These are phyloP conservation scores for Calephelis nemesis DNA, from an alignment of 1,140 invertebrate genomes.

Conservation along the genomic window DNA sequence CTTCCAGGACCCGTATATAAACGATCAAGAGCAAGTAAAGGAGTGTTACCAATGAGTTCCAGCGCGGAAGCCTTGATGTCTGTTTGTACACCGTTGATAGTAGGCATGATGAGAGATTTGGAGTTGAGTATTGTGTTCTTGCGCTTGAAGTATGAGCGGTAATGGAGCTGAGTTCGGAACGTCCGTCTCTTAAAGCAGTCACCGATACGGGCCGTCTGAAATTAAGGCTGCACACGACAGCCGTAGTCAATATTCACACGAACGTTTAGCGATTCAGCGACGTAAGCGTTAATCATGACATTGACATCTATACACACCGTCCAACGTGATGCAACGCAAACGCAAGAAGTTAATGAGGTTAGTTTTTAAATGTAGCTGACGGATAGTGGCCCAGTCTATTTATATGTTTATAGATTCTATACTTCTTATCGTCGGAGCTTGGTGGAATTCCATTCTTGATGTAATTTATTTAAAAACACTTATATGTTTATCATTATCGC, in stretches of 20 bases:
- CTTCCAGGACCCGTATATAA: conserved; percentile 59
- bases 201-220: conserved; percentile 7
- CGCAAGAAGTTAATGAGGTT: not conserved
- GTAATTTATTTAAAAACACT: too few species aligned
- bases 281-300: conserved; percentile 1
- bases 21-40: conserved; percentile 62
- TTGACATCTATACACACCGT: not conserved
- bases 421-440: too few species aligned
- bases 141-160: not conserved
- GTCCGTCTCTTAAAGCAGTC: conserved; percentile 4
- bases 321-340: not conserved
- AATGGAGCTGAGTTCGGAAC: conserved; percentile 14
- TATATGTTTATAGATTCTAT: not conserved
- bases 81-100: conserved; percentile 33
- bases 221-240: conserved; percentile 6
- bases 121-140: not conserved
- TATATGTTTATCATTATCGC: not conserved
- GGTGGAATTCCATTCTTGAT: too few species aligned
- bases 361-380: not conserved
- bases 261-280: not conserved
- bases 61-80: conserved; percentile 65
- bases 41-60: conserved; percentile 67
- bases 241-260: conserved; percentile 1
- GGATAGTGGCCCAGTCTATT: not conserved
- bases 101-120: conserved; percentile 29